phyloP scores from a whole-genome alignment of 2,888 invertebrate genomes.

The Coelogynopora nodosa region DNA sequence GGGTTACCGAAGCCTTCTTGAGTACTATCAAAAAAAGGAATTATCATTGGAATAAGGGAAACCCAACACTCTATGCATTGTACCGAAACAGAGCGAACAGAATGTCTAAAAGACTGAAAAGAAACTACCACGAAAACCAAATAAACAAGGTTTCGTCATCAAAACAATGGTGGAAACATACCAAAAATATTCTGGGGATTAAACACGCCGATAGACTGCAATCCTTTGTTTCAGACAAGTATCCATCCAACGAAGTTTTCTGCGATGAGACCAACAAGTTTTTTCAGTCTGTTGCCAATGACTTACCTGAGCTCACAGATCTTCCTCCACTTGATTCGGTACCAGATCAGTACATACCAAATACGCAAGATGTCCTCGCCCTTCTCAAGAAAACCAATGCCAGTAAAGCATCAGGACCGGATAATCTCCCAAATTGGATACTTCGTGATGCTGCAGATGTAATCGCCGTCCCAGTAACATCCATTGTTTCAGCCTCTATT shows the following conservation, averaged over 20 bases:
- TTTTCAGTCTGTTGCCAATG: constrained; percentile 14
- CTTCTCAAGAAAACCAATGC: neutral
- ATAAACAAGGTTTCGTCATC: constrained; percentile 29
- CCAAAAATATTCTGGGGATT: constrained; percentile 24
- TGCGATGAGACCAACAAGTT: constrained; percentile 25
- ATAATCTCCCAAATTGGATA: neutral
- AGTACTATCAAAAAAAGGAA: constrained; percentile 21
- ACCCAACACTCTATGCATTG: constrained; percentile 10
- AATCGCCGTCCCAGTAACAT: neutral
- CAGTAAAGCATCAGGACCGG: neutral
- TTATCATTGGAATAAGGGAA: constrained; percentile 15
- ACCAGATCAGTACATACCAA: neutral
- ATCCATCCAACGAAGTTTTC: constrained; percentile 7
- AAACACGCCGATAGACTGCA: constrained; percentile 5
- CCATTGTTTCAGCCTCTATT: neutral
- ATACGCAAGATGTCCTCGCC: neutral
- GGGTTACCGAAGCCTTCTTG: constrained; percentile 25
- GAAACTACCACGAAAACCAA: constrained; percentile 29
- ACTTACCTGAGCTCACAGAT: constrained; percentile 29
- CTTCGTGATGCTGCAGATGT: neutral
- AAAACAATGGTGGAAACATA: constrained; percentile 15
- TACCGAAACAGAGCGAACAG: constrained; percentile 25
- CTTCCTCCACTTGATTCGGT: constrained; percentile 1
- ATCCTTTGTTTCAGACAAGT: neutral
- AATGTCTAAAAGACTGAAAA: constrained; percentile 26